phyloP scores from a whole-genome alignment of 1,140 invertebrate genomes.

The Pogonognathellus flavescens region DNA sequence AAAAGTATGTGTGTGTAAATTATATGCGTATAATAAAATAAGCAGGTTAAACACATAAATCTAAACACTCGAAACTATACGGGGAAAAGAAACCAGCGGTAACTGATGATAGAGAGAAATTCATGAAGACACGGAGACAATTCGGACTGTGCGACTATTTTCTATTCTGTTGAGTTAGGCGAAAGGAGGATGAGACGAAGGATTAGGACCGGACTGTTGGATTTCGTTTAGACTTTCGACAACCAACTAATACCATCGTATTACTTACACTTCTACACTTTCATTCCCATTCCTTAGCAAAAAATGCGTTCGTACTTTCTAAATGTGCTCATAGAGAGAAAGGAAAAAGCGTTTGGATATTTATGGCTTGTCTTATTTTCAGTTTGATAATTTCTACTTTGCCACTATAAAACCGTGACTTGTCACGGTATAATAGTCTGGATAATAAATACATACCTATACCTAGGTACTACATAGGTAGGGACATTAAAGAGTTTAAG shows the following conservation, averaged over 20 bases:
- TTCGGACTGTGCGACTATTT: neutral
- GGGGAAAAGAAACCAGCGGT: neutral
- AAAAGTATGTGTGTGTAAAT: no score
- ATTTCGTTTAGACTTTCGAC: constrained; percentile 27
- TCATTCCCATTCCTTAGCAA: neutral
- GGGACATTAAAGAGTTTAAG: no score
- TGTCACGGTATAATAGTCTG: no score
- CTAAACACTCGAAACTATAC: neutral
- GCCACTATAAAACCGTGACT: no score
- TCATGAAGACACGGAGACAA: no score
- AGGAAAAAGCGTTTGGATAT: no score
- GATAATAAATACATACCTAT: no score
- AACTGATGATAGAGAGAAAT: neutral
- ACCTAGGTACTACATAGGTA: no score
- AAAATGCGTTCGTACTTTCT: no score
- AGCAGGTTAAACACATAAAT: neutral
- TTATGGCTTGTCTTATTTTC: no score
- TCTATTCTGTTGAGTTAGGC: neutral
- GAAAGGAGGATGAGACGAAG: constrained; percentile 18
- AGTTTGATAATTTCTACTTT: no score
- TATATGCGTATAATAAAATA: neutral
- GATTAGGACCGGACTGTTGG: constrained; percentile 32
- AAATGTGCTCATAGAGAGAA: no score
- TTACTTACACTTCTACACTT: constrained; percentile 45
- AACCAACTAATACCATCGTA: constrained; percentile 31